Base-by-base conservation (phyloP, 2,888 invertebrate species). In the Drosophila cognata region DNA sequence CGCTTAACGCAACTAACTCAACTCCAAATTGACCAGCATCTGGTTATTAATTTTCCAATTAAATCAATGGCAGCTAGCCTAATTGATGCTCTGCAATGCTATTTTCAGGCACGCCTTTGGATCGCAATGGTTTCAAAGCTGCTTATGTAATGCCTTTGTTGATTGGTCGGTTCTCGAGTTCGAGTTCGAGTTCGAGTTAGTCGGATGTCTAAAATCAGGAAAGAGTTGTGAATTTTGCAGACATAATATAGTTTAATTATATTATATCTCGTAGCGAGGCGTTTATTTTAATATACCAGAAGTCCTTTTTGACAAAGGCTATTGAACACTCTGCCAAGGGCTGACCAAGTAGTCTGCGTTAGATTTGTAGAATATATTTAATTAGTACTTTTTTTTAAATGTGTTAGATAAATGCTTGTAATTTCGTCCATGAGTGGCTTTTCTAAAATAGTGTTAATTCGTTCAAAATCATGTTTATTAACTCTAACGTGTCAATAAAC, bases 11-110 rank as follows among this genome's bases (percentile, higher is more conserved):
- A 18, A 52, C n/a, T 11, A 36, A 21, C 10, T 51, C 2, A 33
- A 21, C 16, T 48, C 1, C 50, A 58, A 29, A 21, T 25, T 48
- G 35, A 29, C 31, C 52, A 58, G 13, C 51, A 41, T 18, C 53
- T 41, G 65, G 74, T 59, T 83, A 88, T 88, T 78, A 77, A 86
- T 86, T 84, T 84, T 85, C 63, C 83, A 88, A 88, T 85, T 80
- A 74, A 65, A 64, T 25, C 48, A 13, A n/a, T n/a, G 50, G 33
- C 60, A 59, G 38, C 41, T 38, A 43, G 21, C 71, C 81, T 78
- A 88, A 84, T 88, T 81, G 84, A 46, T 78, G 48, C 48, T 69
- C 46, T 61, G 69, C 67, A 78, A 68, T 50, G 51, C 43, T 29
- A 60, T 31, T 35, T 60, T 60, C 21, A 18, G 21, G 36, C 48